A percentile compares a stretch with the other conserved stretches of the same genome.
phyloP scores from a whole-genome alignment of 1,140 invertebrate species.

The Drosophila baimaii region DNA sequence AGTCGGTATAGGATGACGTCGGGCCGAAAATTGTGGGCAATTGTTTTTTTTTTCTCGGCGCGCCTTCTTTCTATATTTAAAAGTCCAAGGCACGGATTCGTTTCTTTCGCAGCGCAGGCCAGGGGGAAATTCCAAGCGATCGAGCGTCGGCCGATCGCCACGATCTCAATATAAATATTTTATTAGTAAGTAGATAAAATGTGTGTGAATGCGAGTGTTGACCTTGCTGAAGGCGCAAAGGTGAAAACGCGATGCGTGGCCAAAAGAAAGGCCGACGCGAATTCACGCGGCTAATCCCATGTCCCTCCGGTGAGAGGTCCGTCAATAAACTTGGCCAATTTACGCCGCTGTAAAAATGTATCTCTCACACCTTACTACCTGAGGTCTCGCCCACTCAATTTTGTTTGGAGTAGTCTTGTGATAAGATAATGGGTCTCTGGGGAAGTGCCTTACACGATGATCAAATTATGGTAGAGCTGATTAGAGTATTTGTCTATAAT shows the following conservation, averaged over 20 bases:
- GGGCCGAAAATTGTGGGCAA: conserved; percentile 33
- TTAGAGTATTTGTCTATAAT: neutral
- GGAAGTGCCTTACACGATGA: conserved; percentile 11
- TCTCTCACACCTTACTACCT: conserved; percentile 18
- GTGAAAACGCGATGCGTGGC: conserved; percentile 59
- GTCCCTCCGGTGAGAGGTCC: neutral
- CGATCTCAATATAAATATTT: conserved; percentile 78
- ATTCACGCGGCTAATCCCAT: conserved; percentile 41
- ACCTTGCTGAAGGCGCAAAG: conserved; percentile 72
- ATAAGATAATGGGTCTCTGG: conserved; percentile 34
- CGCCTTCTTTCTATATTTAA: conserved; percentile 70
- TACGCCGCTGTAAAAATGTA: conserved; percentile 48
- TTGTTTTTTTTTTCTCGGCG: conserved; percentile 64
- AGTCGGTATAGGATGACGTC: conserved; percentile 52
- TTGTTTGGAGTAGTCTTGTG: neutral
- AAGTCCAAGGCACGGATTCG: conserved; percentile 70
- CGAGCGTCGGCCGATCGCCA: conserved; percentile 27
- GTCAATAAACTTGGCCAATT: conserved; percentile 64
- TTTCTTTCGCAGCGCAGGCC: conserved; percentile 10
- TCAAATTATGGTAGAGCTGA: conserved; percentile 23
- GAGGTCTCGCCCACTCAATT: conserved; percentile 1
- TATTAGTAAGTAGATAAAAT: conserved; percentile 79
- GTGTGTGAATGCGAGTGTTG: conserved; percentile 49
- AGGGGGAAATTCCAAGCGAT: conserved; percentile 66
- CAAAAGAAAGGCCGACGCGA: conserved; percentile 17